Percentiles rank a stretch among this genome's conserved stretches.
Conservation (phyloP, 2,888 invertebrate genomes). For the Cremastinae sp. region DNA sequence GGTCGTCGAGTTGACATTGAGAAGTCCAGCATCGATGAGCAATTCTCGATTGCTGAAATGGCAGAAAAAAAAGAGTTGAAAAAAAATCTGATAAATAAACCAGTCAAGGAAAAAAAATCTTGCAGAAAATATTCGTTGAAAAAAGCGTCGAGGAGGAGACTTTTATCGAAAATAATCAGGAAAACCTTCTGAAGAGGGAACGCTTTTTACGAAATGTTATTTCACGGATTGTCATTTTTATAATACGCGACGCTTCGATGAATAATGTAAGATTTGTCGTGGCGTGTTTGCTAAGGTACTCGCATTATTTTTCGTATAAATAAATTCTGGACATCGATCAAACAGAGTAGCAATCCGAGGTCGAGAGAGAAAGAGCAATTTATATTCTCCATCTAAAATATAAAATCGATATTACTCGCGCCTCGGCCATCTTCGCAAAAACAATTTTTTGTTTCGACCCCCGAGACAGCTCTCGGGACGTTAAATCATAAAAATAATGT, state of each 20-base stretch:
- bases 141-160: too few relatives aligned
- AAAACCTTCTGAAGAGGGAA: too few relatives aligned
- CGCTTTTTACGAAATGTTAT: too few relatives aligned
- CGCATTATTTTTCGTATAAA: constrained; percentile 43
- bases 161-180: too few relatives aligned
- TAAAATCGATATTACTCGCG: constrained; percentile 50
- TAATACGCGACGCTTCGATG: constrained; percentile 17
- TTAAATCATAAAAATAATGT: too few relatives aligned
- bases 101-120: too few relatives aligned
- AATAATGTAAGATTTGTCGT: constrained; percentile 43
- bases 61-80: too few relatives aligned
- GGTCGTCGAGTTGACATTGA: constrained; percentile 81
- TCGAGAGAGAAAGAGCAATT: constrained; percentile 31
- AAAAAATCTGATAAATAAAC: too few relatives aligned
- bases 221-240: too few relatives aligned
- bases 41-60: constrained; percentile 82
- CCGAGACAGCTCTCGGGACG: too few relatives aligned
- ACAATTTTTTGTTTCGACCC: neutral
- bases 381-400: constrained; percentile 21
- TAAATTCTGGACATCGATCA: constrained; percentile 57
- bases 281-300: constrained; percentile 5
- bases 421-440: constrained; percentile 5
- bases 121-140: too few relatives aligned
- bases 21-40: constrained; percentile 79
- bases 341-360: constrained; percentile 55